Evolutionary conservation across 2,113 vertebrate genomes (phyloP), one percentile per base, ranked within the genome.

Genomic region (Nothocercus julius): DNA sequence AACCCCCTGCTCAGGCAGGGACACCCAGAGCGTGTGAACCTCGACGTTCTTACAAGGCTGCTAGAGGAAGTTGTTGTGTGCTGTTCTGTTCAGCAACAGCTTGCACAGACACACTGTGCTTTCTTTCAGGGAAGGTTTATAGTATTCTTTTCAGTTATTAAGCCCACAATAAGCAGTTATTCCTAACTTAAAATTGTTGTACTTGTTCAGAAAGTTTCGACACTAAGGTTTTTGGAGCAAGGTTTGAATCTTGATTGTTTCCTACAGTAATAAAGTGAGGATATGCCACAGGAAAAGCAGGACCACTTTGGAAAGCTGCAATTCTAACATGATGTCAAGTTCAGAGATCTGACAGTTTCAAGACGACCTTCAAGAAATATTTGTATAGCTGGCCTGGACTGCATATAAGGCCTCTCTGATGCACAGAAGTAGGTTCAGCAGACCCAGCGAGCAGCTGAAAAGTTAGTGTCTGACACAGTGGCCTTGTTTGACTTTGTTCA

Each of bases 151-250:
- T 85, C 47, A 40, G 40, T 77, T 80, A 82, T 21, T 85, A 90
- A 81, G 51, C 85, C 81, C 61, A 63, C 61, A 93, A 56, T 27
- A 61, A 80, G 56, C 13, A 74, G 51, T 36, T 94, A 93, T 90
- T 93, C 85, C 88, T 92, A 90, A 42, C 54, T 85, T 77, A 67
- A 34, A 88, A 72, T 80, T 89, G 58, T 70, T 78, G 87, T 87
- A 89, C 59, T 85, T 92, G 7, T 87, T 89, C 78, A 45, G 44
- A 82, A 20, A 58, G 47, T 40, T 92, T 87, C 11, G n/a, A 76
- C 30, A 82, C 30, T 27, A 54, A 42, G 11, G 13, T 67, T 85
- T 86, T 64, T 75, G 28, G 42, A 94, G 25, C 73, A 93, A 51
- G 36, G 5, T 28, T 69, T 51, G 25, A 20, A 54, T 28, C 27